phyloP scores from a whole-genome alignment of 2,797 vertebrate genomes.

The Enteromius afrohamiltoni region DNA sequence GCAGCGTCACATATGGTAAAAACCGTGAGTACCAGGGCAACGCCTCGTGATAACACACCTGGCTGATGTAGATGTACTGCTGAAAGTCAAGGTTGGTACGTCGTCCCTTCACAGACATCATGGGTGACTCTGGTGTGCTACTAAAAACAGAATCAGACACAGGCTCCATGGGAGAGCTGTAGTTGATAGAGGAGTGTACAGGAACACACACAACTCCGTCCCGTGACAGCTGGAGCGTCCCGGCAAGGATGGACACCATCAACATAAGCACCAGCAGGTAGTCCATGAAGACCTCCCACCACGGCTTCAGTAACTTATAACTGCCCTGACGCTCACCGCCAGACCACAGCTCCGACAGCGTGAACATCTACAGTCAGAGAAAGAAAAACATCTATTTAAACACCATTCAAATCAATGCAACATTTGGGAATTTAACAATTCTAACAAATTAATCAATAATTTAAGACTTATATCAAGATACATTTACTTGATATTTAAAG shows the following conservation, averaged over 20 bases:
- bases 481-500: not conserved
- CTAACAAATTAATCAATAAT: not conserved
- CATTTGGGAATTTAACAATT: not conserved
- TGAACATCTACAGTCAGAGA: constrained; percentile 73
- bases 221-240: constrained; percentile 80
- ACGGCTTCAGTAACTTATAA: constrained; percentile 82
- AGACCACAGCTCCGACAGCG: constrained; percentile 79
- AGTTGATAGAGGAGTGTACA: constrained; percentile 53
- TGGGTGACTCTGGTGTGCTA: not conserved
- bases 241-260: constrained; percentile 80
- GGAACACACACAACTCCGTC: constrained; percentile 83
- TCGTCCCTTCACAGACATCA: constrained; percentile 61
- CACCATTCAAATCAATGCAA: not conserved
- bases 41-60: constrained; percentile 83
- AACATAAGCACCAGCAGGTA: constrained; percentile 84
- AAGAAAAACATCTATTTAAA: not conserved
- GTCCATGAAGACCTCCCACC: constrained; percentile 89
- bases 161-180: not conserved
- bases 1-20: constrained; percentile 81
- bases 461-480: not conserved
- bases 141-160: constrained; percentile 16
- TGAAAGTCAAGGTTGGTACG: constrained; percentile 80
- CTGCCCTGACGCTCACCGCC: constrained; percentile 73
- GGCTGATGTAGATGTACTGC: constrained; percentile 83
- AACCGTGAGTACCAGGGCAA: constrained; percentile 82